Base-by-base conservation (phyloP, 2,113 vertebrate species). In the Deroptyus accipitrinus region DNA sequence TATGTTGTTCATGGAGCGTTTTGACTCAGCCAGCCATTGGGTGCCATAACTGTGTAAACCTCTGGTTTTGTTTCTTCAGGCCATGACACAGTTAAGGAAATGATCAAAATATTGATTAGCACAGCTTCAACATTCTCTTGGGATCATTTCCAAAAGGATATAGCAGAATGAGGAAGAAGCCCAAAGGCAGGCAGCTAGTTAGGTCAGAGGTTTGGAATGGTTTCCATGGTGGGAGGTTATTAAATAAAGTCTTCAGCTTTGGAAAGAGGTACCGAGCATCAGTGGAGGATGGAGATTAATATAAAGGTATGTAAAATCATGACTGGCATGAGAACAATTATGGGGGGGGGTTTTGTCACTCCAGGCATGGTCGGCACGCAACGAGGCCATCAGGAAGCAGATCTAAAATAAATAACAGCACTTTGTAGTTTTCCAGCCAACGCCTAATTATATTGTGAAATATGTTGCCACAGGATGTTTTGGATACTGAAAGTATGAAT, bases 401-500 rank as follows among this genome's bases (percentile, higher is more conserved):
- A 97, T 94, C 94, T 96, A 95, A 95, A 96, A 95, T 96, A 97
- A 96, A 97, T 96, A 94, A 78, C 86, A 96, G 83, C 66, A 64
- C 91, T 95, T 97, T 95, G 93, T 91, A 91, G 89, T 95, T 95
- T 94, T 96, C 95, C 83, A 92, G 93, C 93, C 95, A 92, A 97
- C 86, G 89, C 94, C 95, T 95, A 72, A 92, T 95, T 91, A 82
- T 51, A 84, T 96, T 95, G 93, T 97, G 96, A 96, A 97, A 97
- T 92, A 86, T 95, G 93, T 95, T 96, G 96, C 95, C 95, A 96
- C 95, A 89, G 93, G 96, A 97, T 96, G 95, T 95, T 97, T 97
- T 97, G 94, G 96, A 82, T 96, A 89, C 95, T 95, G 83, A 55
- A 94, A 96, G 81, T 64, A 92, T 95, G 95, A 95, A 97, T 96